These are phyloP conservation scores for Leptinotarsa rubiginosa DNA, from an alignment of 2,888 invertebrate species.

Conservation along the genomic window DNA sequence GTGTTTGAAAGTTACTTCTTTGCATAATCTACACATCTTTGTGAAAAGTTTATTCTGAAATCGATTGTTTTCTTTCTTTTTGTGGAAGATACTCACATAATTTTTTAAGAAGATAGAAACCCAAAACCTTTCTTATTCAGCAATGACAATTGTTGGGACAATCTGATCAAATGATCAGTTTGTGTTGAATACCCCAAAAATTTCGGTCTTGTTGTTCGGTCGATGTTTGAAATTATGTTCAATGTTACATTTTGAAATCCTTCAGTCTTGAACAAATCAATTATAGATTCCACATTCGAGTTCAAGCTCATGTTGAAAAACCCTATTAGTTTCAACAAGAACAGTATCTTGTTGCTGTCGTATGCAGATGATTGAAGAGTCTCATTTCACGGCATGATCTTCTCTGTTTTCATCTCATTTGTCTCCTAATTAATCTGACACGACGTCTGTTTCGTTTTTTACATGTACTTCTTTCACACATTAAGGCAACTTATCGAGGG, in stretches of 20 bases:
- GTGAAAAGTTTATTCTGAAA: too few species aligned
- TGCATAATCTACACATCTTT: too few species aligned
- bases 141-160: too few species aligned
- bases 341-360: constrained; percentile 59
- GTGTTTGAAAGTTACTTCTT: too few species aligned
- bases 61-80: too few species aligned
- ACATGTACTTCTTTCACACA: constrained; percentile 38
- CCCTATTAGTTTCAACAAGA: constrained; percentile 58
- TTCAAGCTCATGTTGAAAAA: constrained; percentile 40
- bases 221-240: too few species aligned
- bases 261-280: background rate
- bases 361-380: constrained; percentile 58
- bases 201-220: too few species aligned
- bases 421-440: constrained; percentile 60
- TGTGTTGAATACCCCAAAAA: too few species aligned
- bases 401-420: constrained; percentile 62
- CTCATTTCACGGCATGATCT: constrained; percentile 59
- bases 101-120: too few species aligned
- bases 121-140: too few species aligned
- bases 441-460: constrained; percentile 48
- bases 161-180: too few species aligned
- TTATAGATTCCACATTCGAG: constrained; percentile 1
- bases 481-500: constrained; percentile 33
- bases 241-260: background rate
- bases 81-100: too few species aligned